Percentiles rank a stretch among this genome's conserved stretches.
Conservation (phyloP, 2,113 vertebrate genomes). For the Fukomys damarensis region DNA sequence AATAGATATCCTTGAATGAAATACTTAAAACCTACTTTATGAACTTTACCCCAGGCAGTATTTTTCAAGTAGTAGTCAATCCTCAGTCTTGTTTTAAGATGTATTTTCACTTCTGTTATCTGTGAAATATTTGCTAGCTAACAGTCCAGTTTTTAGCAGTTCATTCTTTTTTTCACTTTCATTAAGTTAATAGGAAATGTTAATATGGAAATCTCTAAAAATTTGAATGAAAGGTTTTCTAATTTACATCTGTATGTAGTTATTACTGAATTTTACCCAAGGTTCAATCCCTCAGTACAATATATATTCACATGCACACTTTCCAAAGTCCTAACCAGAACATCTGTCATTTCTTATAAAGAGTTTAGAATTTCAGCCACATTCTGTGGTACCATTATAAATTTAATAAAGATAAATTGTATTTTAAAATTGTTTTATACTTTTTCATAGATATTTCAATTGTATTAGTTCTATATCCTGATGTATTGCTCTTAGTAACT, state of each 20-base stretch:
- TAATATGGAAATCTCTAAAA: neutral
- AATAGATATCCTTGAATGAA: neutral
- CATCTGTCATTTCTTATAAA: neutral
- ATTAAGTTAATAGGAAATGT: neutral
- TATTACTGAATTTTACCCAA: neutral
- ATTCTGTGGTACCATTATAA: neutral
- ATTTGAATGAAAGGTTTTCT: too few species aligned
- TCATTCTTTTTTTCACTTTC: neutral
- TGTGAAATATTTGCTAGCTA: neutral
- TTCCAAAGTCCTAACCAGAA: neutral
- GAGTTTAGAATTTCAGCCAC: neutral
- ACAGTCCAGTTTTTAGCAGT: neutral
- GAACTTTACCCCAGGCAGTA: neutral
- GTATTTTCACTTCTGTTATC: neutral
- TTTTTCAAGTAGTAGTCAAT: neutral
- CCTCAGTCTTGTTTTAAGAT: neutral
- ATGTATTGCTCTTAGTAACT: neutral
- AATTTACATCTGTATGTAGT: neutral
- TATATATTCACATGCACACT: neutral
- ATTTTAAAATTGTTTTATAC: neutral
- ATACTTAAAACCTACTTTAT: neutral
- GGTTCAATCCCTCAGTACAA: neutral
- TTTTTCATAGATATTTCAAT: neutral
- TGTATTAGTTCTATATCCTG: neutral
- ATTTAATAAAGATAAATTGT: neutral